Base-by-base conservation (phyloP, 1,140 invertebrate species). In the Drosophila bocqueti region DNA sequence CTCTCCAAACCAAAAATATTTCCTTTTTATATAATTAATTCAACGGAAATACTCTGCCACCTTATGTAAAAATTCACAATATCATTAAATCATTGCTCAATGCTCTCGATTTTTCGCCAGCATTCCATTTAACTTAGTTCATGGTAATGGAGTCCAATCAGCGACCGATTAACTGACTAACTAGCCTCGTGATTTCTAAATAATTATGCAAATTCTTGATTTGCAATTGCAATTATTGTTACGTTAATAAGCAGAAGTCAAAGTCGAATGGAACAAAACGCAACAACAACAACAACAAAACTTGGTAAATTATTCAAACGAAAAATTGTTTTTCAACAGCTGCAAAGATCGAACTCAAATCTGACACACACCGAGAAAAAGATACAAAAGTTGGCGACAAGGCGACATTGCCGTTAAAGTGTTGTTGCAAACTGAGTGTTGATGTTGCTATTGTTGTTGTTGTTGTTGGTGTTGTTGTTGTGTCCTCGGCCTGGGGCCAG, bases 111-210 rank as follows among this genome's bases (percentile, higher is more conserved):
- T 71, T 71, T 71, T 59, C n/a, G n/a, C 64, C 24, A 46, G 45
- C 49, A 77, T 77, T 77, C 65, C 74, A 57, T 68, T 77, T 38
- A 54, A 60, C 57, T 77, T 68, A 55, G 63, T 47, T 77, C 57
- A 77, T 49, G 74, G 43, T 68, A 69, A 75, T 75, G 15, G 36
- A 21, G n/a, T 36, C 34, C 76, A 79, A 69, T 79, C 76, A 79
- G 40, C 31, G 46, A 26, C 36, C 79, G 50, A 64, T 83, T 82
- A 87, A 76, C 63, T 72, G 79, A 90, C 47, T 82, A 84, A 89
- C 72, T 84, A 85, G 81, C 86, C 85, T 90, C 82, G 85, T 82
- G 85, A 90, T 90, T 90, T 91, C 85, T 90, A 90, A 80, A 90
- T 82, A 85, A 90, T 90, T 90, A 90, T 90, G 81, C 85, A 90